Evolutionary conservation across 2,888 invertebrate species (phyloP).

Genomic region (Ceraclea dissimilis): DNA sequence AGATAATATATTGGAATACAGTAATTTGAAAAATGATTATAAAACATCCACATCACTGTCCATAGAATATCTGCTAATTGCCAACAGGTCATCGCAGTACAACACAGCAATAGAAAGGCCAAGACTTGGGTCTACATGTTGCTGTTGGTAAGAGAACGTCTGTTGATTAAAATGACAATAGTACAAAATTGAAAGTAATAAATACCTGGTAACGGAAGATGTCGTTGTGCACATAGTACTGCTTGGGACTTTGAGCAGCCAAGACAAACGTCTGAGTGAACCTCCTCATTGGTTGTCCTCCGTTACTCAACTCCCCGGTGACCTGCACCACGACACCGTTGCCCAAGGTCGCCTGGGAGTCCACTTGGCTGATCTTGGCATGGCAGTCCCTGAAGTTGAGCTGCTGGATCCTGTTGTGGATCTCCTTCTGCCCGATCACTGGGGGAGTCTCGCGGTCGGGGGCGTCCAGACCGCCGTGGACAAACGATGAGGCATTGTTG

Average conservation of each 20-base stretch:
- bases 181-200: too few relatives aligned
- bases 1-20: too few relatives aligned
- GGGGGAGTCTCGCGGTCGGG: constrained; percentile 76
- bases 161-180: too few relatives aligned
- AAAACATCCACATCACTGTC: too few relatives aligned
- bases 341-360: constrained; percentile 88
- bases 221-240: constrained; percentile 98
- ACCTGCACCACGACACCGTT: constrained; percentile 96
- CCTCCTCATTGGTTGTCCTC: constrained; percentile 92
- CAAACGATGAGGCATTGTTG: constrained; percentile 91
- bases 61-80: too few relatives aligned
- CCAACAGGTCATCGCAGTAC: too few relatives aligned
- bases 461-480: constrained; percentile 86
- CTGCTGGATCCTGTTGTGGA: constrained; percentile 92
- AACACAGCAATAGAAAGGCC: too few relatives aligned
- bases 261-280: constrained; percentile 98
- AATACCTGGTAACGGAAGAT: constrained; percentile 93
- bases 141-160: too few relatives aligned
- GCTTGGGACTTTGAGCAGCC: constrained; percentile 92
- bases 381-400: constrained; percentile 94
- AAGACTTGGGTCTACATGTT: too few relatives aligned
- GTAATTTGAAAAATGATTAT: too few relatives aligned
- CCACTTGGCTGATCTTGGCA: constrained; percentile 95
- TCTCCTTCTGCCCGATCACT: constrained; percentile 86
- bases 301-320: constrained; percentile 93